Conservation (phyloP, 2,888 invertebrate species). For the Acheta domesticus region DNA sequence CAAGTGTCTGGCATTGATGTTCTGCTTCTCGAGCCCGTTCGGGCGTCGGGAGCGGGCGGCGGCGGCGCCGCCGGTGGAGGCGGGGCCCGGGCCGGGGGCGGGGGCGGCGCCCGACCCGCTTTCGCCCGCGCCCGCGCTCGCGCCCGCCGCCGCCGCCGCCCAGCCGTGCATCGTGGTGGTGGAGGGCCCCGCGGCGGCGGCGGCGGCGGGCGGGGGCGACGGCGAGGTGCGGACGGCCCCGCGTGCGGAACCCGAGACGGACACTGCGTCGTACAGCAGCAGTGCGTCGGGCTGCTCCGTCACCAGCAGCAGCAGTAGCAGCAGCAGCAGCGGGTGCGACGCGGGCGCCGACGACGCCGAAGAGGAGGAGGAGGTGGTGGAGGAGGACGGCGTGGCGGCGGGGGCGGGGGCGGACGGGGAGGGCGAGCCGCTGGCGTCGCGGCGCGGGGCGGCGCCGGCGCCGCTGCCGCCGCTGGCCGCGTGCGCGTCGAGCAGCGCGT, state of each 20-base stretch:
- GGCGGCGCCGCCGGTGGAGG: slow-evolving; percentile 48
- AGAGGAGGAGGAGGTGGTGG: neutral
- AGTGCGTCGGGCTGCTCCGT: neutral
- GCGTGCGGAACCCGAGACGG: slow-evolving; percentile 18
- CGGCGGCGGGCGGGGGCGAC: slow-evolving; percentile 2
- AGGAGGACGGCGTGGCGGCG: slow-evolving; percentile 22
- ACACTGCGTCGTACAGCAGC: neutral
- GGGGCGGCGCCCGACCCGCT: slow-evolving; percentile 27
- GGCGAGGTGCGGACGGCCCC: neutral
- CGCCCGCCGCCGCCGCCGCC: slow-evolving; percentile 40
- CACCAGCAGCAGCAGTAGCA: neutral
- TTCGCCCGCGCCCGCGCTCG: slow-evolving; percentile 41
- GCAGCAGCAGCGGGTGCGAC: neutral
- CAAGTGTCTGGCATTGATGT: slow-evolving; percentile 42
- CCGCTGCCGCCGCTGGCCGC: slow-evolving; percentile 24
- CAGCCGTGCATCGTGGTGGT: slow-evolving; percentile 42
- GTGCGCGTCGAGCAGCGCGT: slow-evolving; percentile 21
- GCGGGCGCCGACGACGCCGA: neutral
- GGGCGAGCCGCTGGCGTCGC: slow-evolving; percentile 19
- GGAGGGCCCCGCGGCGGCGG: slow-evolving; percentile 32
- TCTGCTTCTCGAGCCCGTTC: slow-evolving; percentile 49
- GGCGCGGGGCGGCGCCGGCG: neutral
- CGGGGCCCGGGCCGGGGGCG: slow-evolving; percentile 36
- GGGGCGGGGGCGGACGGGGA: slow-evolving; percentile 23
- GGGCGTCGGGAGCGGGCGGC: slow-evolving; percentile 53